Base-by-base conservation (phyloP, 2,113 vertebrate species). In the Pholis gunnellus region DNA sequence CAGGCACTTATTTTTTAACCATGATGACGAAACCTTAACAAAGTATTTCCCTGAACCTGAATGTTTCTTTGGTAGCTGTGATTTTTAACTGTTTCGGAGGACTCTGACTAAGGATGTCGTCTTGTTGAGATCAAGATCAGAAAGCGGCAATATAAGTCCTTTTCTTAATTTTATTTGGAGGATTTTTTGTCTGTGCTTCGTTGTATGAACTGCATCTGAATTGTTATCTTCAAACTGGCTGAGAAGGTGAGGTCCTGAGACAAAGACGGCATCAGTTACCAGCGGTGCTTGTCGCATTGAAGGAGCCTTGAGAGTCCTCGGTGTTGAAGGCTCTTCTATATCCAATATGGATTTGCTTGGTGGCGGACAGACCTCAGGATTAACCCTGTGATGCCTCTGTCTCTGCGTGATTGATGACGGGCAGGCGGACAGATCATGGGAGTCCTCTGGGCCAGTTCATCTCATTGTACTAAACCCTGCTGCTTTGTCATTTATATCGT, bases 401-500 rank as follows among this genome's bases (percentile, higher is more conserved):
- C 46, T 48, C 15, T 15, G 10, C 29, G 9, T 52, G 67, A 70
- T 29, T 56, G 40, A 72, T 36, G 70, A 20, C 22, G n/a, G 18
- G 36, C 72, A 17, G 29, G 31, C n/a, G 59, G 22, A 25, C 20
- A 56, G 59, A 72, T 72, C 69, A 66, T 15, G 11, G 14, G 40
- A 74, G 50, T 52, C 72, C 44, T 57, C 6, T 48, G 18, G 56
- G 57, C 44, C 34, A 44, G 44, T 64, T 72, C 64, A 25, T 48
- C 50, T 56, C 38, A 48, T 10, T 44, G 25, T 25, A 9, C n/a
- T 66, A 42, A 66, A 34, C 44, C 29, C 48, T 2, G 10, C 27
- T 34, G 46, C 46, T 34, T 22, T 52, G 18, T 69, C 27, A 34
- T n/a, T 34, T 34, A 69, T 68, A 20, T 34, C 27, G 38, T 71